A percentile compares a stretch with the other conserved stretches of the same genome.
Evolutionary conservation across 2,888 invertebrate genomes (phyloP).

Genomic region (Andrena praecox): DNA sequence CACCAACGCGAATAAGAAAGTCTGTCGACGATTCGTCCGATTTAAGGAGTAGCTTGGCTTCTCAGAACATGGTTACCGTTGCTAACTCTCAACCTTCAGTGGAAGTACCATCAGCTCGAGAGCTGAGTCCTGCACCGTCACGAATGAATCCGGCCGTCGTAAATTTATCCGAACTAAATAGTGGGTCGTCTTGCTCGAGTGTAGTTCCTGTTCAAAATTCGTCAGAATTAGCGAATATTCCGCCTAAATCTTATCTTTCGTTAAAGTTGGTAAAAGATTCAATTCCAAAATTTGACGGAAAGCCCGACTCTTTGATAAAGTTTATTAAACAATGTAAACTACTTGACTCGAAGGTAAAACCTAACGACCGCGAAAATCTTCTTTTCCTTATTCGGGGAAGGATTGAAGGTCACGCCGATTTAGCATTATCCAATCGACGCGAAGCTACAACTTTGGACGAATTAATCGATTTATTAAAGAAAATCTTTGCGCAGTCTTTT

Average conservation of each 20-base stretch:
- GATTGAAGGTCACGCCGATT: neutral
- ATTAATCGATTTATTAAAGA: neutral
- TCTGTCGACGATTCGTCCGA: too few relatives aligned
- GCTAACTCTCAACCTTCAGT: too few relatives aligned
- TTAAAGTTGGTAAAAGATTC: neutral
- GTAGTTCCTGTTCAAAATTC: neutral
- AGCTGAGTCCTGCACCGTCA: neutral
- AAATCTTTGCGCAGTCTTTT: neutral
- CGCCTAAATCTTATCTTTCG: neutral
- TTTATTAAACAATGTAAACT: neutral
- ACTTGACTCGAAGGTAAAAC: neutral
- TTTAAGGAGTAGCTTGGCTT: too few relatives aligned
- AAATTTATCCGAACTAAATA: neutral
- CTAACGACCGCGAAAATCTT: neutral
- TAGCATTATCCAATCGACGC: neutral
- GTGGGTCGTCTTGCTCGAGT: neutral
- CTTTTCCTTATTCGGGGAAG: neutral
- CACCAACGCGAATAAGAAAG: too few relatives aligned
- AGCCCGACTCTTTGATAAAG: neutral
- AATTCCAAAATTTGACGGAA: neutral
- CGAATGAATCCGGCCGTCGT: neutral
- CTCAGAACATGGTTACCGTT: fast-evolving
- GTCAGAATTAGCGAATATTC: neutral
- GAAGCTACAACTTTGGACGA: neutral
- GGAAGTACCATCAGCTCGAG: neutral